Base-by-base conservation (phyloP, 2,888 invertebrate genomes). In the Myathropa florea region DNA sequence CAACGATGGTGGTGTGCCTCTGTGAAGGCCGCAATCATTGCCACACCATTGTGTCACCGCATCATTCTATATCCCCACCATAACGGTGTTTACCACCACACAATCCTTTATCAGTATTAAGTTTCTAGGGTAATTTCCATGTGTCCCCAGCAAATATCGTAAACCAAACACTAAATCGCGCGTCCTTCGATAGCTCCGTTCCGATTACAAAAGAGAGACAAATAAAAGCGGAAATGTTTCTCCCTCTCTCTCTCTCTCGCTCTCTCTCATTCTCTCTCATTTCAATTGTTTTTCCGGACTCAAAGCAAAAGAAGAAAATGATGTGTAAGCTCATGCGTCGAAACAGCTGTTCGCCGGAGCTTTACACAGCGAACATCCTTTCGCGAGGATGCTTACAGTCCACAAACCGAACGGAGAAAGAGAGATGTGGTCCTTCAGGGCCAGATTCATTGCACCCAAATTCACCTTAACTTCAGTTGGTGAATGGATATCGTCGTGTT, bases 401-500 rank as follows among this genome's bases (percentile, higher is more conserved):
- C 85, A 85, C 85, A 84, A 36, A 53, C 21, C n/a, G 24, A 59
- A 59, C 46, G 14, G 46, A 33, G 39, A 65, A 53, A 73, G 64
- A 23, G n/a, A 18, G 46, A 46, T 18, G 46, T 46, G 72, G 68
- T 82, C 82, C 64, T 73, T 70, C 70, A 6, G 64, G 64, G 55
- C 67, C 60, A 63, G 71, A 81, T 85, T 85, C 85, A 85, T 78
- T 72, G 26, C 18, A 59, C n/a, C 4, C 0, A 14, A 72, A 72
- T 78, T 80, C 73, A 64, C 77, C 67, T 73, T 57, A 0, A 59
- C 64, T n/a, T 85, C 82, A 85, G 85, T 85, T 70, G 72, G 76
- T 85, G 72, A 82, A 82, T 73, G 85, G 77, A 82, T 82, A 78
- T 46, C 77, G 77, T 77, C 77, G 85, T 78, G 81, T 61, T 55